Conservation (phyloP, 1,140 invertebrate genomes). For the Ectropis grisescens region DNA sequence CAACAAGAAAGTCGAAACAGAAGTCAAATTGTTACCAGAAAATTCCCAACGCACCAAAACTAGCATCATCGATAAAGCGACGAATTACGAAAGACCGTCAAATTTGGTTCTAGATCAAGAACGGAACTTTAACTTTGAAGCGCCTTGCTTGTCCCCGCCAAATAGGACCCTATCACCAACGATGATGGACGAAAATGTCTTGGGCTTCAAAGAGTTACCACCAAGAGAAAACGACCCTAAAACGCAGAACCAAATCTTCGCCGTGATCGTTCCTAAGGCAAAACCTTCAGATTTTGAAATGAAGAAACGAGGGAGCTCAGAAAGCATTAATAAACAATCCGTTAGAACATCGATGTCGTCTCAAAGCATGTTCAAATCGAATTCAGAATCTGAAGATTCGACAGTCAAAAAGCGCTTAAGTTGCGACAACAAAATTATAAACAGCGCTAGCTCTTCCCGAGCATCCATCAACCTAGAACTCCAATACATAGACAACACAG, state of each 20-base stretch:
- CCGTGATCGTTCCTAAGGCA: conserved; percentile 62
- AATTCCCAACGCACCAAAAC: conserved; percentile 29
- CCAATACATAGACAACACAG: conserved; percentile 41
- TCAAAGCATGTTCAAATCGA: conserved; percentile 41
- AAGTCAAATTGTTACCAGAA: conserved; percentile 66
- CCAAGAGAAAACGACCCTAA: conserved; percentile 22
- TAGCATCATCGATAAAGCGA: conserved; percentile 37
- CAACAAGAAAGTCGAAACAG: conserved; percentile 63
- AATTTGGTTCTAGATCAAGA: conserved; percentile 45
- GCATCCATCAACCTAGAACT: conserved; percentile 54
- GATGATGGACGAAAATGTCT: conserved; percentile 57
- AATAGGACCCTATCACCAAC: conserved; percentile 56
- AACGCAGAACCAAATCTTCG: conserved; percentile 53
- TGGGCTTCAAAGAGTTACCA: conserved; percentile 59
- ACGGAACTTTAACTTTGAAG: conserved; percentile 42
- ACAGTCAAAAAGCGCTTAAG: conserved; percentile 52
- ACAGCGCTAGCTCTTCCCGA: conserved; percentile 43
- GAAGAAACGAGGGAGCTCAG: conserved; percentile 32
- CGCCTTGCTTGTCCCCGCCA: conserved; percentile 55
- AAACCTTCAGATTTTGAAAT: conserved; percentile 28
- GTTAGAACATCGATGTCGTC: conserved; percentile 39
- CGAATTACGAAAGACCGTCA: conserved; percentile 40
- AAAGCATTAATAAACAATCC: conserved; percentile 41
- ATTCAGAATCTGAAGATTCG: conserved; percentile 55
- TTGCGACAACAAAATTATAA: conserved; percentile 48